A percentile compares a stretch with the other conserved stretches of the same genome.
phyloP scores from a whole-genome alignment of 2,113 vertebrate genomes.

The Misgurnus anguillicaudatus region DNA sequence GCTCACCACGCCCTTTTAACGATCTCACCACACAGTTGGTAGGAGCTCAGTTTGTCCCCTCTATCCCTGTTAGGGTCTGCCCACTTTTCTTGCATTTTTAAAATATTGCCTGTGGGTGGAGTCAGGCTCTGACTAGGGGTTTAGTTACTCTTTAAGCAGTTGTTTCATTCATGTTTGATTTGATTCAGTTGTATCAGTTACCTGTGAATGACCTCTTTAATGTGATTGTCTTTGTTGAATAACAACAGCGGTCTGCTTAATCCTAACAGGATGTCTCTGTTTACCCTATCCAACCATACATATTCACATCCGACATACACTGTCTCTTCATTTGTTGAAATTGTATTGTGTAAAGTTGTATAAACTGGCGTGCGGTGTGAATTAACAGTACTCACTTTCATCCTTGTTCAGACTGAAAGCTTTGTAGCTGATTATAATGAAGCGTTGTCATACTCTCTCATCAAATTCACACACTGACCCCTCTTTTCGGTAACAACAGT shows the following conservation, averaged over 20 bases:
- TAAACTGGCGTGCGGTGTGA: not conserved
- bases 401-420: slow-evolving; percentile 15
- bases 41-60: too few species aligned
- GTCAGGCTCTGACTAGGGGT: too few species aligned
- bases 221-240: not conserved
- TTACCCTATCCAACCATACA: not conserved
- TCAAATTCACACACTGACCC: slow-evolving; percentile 16
- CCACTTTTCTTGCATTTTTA: too few species aligned
- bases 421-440: slow-evolving; percentile 25
- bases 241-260: not conserved
- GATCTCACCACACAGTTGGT: too few species aligned
- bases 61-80: too few species aligned
- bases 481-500: slow-evolving; percentile 4
- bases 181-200: slow-evolving; percentile 8
- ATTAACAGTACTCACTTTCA: slow-evolving; percentile 5
- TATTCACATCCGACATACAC: not conserved
- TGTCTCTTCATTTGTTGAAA: not conserved
- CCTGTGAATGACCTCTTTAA: slow-evolving; percentile 17
- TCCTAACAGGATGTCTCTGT: not conserved
- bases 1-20: too few species aligned
- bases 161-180: slow-evolving; percentile 1
- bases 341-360: not conserved
- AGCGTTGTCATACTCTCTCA: slow-evolving; percentile 14
- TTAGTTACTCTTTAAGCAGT: too few species aligned
- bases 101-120: too few species aligned